Evolutionary conservation across 2,888 invertebrate genomes (phyloP).

Genomic region (Emesis furor): DNA sequence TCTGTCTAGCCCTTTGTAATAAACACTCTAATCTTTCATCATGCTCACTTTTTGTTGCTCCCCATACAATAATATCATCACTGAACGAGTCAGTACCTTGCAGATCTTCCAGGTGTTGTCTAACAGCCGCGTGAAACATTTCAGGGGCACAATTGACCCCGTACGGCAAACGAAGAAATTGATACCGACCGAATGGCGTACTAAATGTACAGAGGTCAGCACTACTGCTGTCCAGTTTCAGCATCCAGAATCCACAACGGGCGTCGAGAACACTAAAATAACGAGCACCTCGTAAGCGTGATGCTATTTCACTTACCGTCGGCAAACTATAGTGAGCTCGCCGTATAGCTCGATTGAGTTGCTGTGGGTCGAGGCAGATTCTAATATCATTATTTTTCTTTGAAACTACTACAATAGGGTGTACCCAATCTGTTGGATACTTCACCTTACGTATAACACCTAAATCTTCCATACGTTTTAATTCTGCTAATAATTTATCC

Average conservation of each 20-base stretch:
- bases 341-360: conserved; percentile 7
- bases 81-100: conserved; percentile 44
- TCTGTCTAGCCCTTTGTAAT: conserved; percentile 48
- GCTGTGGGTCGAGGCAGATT: not conserved
- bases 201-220: conserved; percentile 65
- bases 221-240: conserved; percentile 59
- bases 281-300: not conserved
- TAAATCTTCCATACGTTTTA: conserved; percentile 39
- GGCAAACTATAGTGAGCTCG: not conserved
- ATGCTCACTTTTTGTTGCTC: conserved; percentile 44
- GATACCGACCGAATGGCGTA: conserved; percentile 38
- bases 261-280: conserved; percentile 52
- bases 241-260: conserved; percentile 64
- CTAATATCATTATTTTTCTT: conserved; percentile 30
- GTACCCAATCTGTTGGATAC: conserved; percentile 33
- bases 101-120: conserved; percentile 50
- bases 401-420: conserved; percentile 31
- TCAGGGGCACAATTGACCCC: conserved; percentile 69
- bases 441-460: conserved; percentile 46
- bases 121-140: conserved; percentile 66
- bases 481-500: conserved; percentile 35
- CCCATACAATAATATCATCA: conserved; percentile 58
- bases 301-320: not conserved
- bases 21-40: conserved; percentile 43
- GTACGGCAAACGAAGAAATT: conserved; percentile 66